Conservation (phyloP, 2,113 vertebrate genomes). For the Piprites chloris region DNA sequence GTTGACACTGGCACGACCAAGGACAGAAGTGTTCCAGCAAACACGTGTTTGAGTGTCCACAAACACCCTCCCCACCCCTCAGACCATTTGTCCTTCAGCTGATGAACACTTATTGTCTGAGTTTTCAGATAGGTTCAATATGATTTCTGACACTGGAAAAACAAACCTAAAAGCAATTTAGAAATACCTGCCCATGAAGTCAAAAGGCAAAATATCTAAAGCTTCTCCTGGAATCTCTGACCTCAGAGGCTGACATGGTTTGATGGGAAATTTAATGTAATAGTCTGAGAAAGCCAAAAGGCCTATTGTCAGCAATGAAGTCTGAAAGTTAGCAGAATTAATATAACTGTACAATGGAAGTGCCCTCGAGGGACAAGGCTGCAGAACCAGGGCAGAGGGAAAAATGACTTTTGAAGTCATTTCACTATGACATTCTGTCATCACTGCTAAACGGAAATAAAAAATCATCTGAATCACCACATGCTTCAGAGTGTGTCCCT, state of each 20-base stretch:
- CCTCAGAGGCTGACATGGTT: slow-evolving; percentile 82
- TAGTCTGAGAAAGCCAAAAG: slow-evolving; percentile 80
- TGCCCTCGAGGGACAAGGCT: slow-evolving; percentile 76
- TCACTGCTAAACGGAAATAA: slow-evolving; percentile 80
- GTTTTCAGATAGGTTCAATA: slow-evolving; percentile 70
- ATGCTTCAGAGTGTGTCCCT: slow-evolving; percentile 79
- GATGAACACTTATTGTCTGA: slow-evolving; percentile 70
- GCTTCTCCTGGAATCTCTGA: slow-evolving; percentile 77
- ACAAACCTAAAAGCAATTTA: slow-evolving; percentile 91
- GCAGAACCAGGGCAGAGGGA: slow-evolving; percentile 72
- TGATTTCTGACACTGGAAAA: slow-evolving; percentile 74
- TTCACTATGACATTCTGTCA: slow-evolving; percentile 83
- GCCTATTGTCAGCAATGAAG: slow-evolving; percentile 88
- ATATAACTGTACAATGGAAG: slow-evolving; percentile 81
- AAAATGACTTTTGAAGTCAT: slow-evolving; percentile 81
- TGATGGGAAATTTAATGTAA: slow-evolving; percentile 86
- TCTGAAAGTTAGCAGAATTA: slow-evolving; percentile 82
- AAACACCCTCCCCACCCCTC: background rate
- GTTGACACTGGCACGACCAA: accelerated
- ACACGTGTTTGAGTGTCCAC: background rate
- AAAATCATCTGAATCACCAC: slow-evolving; percentile 81
- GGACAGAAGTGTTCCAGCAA: background rate
- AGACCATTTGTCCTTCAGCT: slow-evolving; percentile 55
- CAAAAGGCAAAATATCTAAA: slow-evolving; percentile 78
- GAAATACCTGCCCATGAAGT: slow-evolving; percentile 84